phyloP scores from a whole-genome alignment of 2,797 vertebrate species.

The Thalassophryne amazonica region DNA sequence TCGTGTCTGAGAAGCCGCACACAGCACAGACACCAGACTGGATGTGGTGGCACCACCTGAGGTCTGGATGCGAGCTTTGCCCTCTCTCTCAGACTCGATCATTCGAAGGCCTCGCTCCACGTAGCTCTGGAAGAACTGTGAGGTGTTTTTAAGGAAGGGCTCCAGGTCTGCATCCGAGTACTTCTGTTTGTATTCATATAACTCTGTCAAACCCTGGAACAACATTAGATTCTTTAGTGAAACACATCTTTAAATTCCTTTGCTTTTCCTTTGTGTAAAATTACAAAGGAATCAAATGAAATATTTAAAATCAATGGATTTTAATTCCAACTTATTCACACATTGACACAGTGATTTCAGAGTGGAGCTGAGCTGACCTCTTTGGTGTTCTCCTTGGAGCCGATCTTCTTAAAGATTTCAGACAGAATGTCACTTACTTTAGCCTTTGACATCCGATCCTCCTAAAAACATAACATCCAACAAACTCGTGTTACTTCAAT shows the following conservation, averaged over 20 bases:
- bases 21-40: neutral
- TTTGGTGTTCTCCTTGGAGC: conserved; percentile 98
- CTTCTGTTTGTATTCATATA: conserved; percentile 98
- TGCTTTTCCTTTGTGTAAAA: neutral
- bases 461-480: conserved; percentile 67
- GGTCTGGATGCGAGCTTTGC: conserved; percentile 85
- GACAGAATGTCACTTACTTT: conserved; percentile 96
- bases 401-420: conserved; percentile 99
- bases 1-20: no score
- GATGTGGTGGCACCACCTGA: conserved; percentile 78
- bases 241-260: neutral
- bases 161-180: conserved; percentile 95
- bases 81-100: conserved; percentile 94
- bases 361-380: conserved; percentile 76
- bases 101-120: conserved; percentile 95
- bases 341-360: neutral
- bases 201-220: conserved; percentile 88
- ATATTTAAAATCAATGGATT: no score
- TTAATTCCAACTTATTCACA: no score
- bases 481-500: neutral
- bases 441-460: conserved; percentile 92
- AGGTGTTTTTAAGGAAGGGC: conserved; percentile 94
- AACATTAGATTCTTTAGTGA: neutral
- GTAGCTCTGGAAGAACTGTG: conserved; percentile 98
- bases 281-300: neutral